phyloP scores from a whole-genome alignment of 2,797 vertebrate species.

The Chromis chromis region DNA sequence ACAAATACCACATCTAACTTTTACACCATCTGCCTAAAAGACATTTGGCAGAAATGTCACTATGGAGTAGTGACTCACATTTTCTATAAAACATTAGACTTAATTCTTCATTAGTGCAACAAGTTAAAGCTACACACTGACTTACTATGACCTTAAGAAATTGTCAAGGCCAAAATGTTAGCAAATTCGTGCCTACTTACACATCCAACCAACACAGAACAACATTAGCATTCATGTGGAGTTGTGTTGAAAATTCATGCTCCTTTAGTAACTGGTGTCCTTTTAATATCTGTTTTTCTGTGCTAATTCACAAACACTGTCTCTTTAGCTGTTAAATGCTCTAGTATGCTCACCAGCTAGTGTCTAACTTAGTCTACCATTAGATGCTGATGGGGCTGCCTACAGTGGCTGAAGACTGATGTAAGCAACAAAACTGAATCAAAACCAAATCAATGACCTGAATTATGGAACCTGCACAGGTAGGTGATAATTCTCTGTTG shows the following conservation, averaged over 20 bases:
- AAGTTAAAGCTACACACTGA: neutral
- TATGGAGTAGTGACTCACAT: too few species aligned
- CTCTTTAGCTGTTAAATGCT: too few species aligned
- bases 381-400: too few species aligned
- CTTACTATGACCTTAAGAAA: too few species aligned
- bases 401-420: too few species aligned
- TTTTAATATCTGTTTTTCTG: neutral
- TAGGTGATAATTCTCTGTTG: neutral
- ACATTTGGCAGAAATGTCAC: too few species aligned
- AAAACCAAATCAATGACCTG: neutral
- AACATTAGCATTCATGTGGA: neutral
- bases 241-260: neutral
- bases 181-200: neutral
- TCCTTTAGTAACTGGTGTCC: neutral
- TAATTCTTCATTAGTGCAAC: neutral
- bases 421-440: neutral
- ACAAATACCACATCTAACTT: too few species aligned
- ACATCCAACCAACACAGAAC: neutral
- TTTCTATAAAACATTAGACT: too few species aligned
- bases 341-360: too few species aligned
- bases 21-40: too few species aligned
- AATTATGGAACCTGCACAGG: neutral
- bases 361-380: too few species aligned
- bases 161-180: neutral
- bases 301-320: neutral